Evolutionary conservation across 2,888 invertebrate genomes (phyloP).

Genomic region (Baccha elongata): DNA sequence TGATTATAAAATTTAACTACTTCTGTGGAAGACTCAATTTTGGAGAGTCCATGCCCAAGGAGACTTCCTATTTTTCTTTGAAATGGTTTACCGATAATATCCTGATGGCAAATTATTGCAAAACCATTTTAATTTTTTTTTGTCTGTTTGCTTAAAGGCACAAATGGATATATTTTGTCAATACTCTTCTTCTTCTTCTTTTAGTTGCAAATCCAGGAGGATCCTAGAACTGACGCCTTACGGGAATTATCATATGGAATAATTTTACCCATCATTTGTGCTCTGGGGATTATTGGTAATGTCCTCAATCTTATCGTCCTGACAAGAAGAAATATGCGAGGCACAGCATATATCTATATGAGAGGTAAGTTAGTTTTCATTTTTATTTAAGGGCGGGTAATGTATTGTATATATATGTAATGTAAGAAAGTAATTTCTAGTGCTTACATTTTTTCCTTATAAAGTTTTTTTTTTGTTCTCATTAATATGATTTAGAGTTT

Average conservation of each 20-base stretch:
- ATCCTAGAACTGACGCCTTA: conserved; percentile 85
- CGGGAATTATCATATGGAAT: conserved; percentile 87
- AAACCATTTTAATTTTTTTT: conserved; percentile 32
- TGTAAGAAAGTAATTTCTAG: no score
- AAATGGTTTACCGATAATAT: conserved; percentile 5
- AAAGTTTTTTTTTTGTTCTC: no score
- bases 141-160: neutral
- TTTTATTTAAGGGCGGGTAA: no score
- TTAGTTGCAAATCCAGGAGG: conserved; percentile 81
- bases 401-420: no score
- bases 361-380: conserved; percentile 84
- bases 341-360: conserved; percentile 91
- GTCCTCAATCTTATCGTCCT: conserved; percentile 90
- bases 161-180: conserved; percentile 10
- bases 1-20: conserved; percentile 21
- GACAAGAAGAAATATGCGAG: conserved; percentile 89
- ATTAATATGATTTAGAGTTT: no score
- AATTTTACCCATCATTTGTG: conserved; percentile 87
- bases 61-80: conserved; percentile 9
- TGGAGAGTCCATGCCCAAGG: conserved; percentile 13
- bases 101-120: conserved; percentile 61
- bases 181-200: conserved; percentile 10
- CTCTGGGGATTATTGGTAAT: conserved; percentile 90
- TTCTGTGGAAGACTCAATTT: neutral
- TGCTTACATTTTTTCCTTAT: no score